These are phyloP conservation scores for Sebastes taczanowskii DNA, from an alignment of 2,797 vertebrate species.

Conservation along the genomic window DNA sequence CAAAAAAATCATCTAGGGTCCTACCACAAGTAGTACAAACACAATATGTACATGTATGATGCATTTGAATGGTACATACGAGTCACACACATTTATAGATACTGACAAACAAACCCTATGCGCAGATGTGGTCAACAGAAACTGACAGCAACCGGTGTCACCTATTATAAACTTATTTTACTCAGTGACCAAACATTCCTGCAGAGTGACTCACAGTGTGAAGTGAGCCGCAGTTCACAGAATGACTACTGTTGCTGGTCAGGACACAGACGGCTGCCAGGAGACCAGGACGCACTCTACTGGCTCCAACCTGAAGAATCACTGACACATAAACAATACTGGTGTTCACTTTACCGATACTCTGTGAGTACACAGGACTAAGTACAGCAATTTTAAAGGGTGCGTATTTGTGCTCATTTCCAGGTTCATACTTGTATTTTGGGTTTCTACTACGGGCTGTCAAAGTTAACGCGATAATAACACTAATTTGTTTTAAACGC, in stretches of 20 bases:
- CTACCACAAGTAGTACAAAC: background rate
- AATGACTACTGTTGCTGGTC: conserved; percentile 17
- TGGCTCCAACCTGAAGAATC: background rate
- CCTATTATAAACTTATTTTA: conserved; percentile 40
- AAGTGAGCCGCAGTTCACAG: conserved; percentile 6
- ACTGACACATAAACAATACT: background rate
- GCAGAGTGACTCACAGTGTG: conserved; percentile 37
- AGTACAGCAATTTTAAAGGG: background rate
- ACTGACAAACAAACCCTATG: background rate
- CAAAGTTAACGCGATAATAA: no score
- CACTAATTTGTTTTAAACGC: no score
- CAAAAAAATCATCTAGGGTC: background rate
- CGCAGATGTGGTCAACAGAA: conserved; percentile 25
- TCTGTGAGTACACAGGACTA: background rate
- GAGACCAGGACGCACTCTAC: background rate
- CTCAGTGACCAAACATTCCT: conserved; percentile 53
- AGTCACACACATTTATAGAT: conserved; percentile 10
- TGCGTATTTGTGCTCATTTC: no score
- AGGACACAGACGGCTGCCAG: background rate
- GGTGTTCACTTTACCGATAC: background rate
- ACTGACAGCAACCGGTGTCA: conserved; percentile 28
- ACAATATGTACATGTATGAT: background rate
- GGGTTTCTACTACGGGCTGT: no score
- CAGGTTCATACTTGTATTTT: no score
- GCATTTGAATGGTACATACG: background rate